Percentiles rank a stretch among this genome's conserved stretches.
Conservation (phyloP, 2,113 vertebrate species). For the Caranx ignobilis region DNA sequence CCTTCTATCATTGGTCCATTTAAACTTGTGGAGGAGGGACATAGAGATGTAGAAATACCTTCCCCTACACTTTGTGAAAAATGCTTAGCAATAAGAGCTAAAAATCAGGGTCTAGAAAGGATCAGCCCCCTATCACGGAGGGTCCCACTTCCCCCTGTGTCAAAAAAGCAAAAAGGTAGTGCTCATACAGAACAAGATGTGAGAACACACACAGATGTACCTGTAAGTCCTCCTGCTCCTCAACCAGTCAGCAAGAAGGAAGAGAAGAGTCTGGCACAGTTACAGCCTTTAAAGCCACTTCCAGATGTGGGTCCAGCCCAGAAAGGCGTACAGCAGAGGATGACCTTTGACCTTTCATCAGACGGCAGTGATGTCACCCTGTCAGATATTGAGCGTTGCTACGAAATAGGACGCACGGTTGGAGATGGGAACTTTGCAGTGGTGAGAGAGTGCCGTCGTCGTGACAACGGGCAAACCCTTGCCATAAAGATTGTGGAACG, state of each 20-base stretch:
- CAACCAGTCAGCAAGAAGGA: conserved; percentile 38
- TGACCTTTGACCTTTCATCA: conserved; percentile 43
- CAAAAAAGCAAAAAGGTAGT: conserved; percentile 62
- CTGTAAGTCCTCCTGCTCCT: conserved; percentile 7
- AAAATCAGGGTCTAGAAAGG: conserved; percentile 33
- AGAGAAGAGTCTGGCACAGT: conserved; percentile 31
- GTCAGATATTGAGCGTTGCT: conserved; percentile 86
- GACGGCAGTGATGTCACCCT: conserved; percentile 59
- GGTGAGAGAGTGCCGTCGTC: conserved; percentile 90
- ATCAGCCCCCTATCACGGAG: conserved; percentile 41
- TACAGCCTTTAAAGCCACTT: conserved; percentile 35
- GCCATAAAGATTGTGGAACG: conserved; percentile 96
- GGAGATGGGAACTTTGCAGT: conserved; percentile 97
- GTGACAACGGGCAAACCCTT: conserved; percentile 80
- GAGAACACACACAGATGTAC: conserved; percentile 3
- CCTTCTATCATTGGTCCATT: conserved; percentile 53
- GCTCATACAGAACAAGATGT: conserved; percentile 33
- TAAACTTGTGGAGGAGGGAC: conserved; percentile 27
- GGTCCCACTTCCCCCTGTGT: conserved; percentile 73
- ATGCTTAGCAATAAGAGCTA: conserved; percentile 60
- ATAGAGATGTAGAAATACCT: conserved; percentile 16
- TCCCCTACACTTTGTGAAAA: conserved; percentile 70
- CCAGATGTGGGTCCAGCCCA: conserved; percentile 26
- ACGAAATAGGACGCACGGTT: conserved; percentile 90
- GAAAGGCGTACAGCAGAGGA: conserved; percentile 13